Percentiles rank a stretch among this genome's conserved stretches.
phyloP scores from a whole-genome alignment of 2,888 invertebrate genomes.

The Aradus depressus region DNA sequence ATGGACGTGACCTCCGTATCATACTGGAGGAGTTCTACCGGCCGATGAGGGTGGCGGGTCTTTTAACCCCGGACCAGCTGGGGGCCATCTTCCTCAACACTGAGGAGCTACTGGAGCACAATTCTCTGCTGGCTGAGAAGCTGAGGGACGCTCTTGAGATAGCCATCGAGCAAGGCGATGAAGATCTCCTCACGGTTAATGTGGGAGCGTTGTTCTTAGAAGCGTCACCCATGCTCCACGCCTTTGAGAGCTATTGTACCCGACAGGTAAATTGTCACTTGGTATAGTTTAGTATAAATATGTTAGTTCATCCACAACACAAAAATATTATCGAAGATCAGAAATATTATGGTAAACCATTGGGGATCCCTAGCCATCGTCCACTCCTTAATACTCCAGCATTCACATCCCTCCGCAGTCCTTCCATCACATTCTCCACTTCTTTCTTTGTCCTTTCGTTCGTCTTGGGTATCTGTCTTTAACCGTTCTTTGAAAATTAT shows the following conservation, averaged over 20 bases:
- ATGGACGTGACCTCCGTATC: constrained; percentile 83
- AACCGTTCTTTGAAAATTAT: too few species aligned
- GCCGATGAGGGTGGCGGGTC: constrained; percentile 65
- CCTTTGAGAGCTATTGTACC: constrained; percentile 90
- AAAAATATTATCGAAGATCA: neutral
- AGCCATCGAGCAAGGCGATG: constrained; percentile 48
- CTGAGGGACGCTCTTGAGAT: constrained; percentile 78
- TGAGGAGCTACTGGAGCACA: constrained; percentile 81
- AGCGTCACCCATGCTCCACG: constrained; percentile 83
- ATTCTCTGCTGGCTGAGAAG: constrained; percentile 72
- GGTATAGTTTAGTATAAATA: neutral
- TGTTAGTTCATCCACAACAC: neutral
- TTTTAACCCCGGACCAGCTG: constrained; percentile 59
- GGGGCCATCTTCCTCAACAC: constrained; percentile 87
- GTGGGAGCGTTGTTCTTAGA: constrained; percentile 84
- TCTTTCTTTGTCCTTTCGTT: too few species aligned
- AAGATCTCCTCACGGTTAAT: constrained; percentile 75
- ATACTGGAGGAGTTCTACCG: constrained; percentile 86
- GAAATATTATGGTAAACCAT: neutral
- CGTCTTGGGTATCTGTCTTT: too few species aligned
- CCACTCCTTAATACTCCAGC: too few species aligned
- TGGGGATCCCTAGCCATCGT: too few species aligned
- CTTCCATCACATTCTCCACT: too few species aligned
- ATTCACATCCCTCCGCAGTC: too few species aligned
- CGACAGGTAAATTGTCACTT: constrained; percentile 45